Evolutionary conservation across 2,888 invertebrate genomes (phyloP), one percentile per base, ranked within the genome.

Genomic region (Drosophila neonasuta): DNA sequence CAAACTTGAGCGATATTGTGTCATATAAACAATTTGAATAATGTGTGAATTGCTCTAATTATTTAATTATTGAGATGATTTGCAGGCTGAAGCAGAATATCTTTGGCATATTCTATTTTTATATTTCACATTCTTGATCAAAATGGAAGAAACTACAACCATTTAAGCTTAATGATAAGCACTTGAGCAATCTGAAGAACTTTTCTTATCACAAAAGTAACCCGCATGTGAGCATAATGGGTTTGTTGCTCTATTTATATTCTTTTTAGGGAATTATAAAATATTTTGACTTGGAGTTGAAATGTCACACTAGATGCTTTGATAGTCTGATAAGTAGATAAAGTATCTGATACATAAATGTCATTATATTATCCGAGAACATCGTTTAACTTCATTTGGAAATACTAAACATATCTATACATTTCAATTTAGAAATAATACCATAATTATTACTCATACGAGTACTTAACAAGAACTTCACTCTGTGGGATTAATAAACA

Each of bases 121-220:
- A 32, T 10, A 32, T 10, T 32, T 10, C 30, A 30, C 30, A 30
- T 30, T 7, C 9, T 9, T 32, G 32, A 9, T 32, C 32, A 32
- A 8, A 10, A 2, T 10, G 3, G 32, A 32, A 9, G 30, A 34
- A 36, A 5, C 11, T 11, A 34, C 34, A 11, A 34, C 10, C n/a
- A 36, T 8, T 49, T 8, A 9, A 8, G 7, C 7, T 36, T 7
- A 20, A 13, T 9, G 24, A 24, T 24, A 50, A 50, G 50, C 20
- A 13, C 36, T 13, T 4, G 24, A 50, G 6, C 3, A 13, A 24
- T 4, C 0, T 9, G 9, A n/a, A 20, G 6, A 54, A 42, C 9
- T 54, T 20, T 42, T 42, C 54, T 54, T 54, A 54, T 54, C 54
- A 32, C 11, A 1, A 41, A 41, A n/a, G 10, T 51, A 24, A 24